Percentiles rank a stretch among this genome's conserved stretches.
These are phyloP conservation scores for Zaprionus africanus DNA, from an alignment of 1,140 invertebrate species.

Conservation along the genomic window DNA sequence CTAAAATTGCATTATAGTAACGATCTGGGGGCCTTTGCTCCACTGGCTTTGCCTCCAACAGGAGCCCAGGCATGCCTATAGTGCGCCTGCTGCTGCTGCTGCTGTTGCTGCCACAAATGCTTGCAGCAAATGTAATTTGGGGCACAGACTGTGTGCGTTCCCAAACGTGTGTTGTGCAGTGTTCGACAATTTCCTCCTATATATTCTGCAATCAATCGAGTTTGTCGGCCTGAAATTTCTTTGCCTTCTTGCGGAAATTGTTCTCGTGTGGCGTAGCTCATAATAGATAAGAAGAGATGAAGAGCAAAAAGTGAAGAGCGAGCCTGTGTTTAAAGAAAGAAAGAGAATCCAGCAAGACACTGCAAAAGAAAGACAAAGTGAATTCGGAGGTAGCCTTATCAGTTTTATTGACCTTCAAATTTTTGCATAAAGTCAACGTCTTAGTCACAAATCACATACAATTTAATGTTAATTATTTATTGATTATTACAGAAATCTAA, in stretches of 20 bases:
- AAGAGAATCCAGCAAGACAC: neutral
- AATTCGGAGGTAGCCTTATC: neutral
- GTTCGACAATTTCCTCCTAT: constrained; percentile 33
- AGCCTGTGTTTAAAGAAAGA: neutral
- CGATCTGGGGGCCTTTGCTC: constrained; percentile 2
- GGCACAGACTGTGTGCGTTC: constrained; percentile 7
- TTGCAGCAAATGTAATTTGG: constrained; percentile 55
- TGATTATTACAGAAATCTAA: too few relatives aligned
- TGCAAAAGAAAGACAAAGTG: neutral
- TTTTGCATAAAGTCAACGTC: too few relatives aligned
- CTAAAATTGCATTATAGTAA: constrained; percentile 18
- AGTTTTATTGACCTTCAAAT: neutral
- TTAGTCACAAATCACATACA: too few relatives aligned
- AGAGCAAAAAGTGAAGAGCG: neutral
- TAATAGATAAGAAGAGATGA: neutral
- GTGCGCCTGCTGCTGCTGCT: neutral
- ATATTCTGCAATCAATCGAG: constrained; percentile 39
- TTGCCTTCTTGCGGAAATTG: constrained; percentile 14
- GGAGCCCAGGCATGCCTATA: neutral
- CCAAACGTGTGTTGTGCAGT: constrained; percentile 27
- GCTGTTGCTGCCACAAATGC: neutral
- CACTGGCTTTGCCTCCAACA: neutral
- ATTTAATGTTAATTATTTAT: too few relatives aligned
- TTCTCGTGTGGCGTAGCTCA: neutral
- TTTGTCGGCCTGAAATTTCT: constrained; percentile 34